Percentiles rank a stretch among this genome's conserved stretches.
phyloP scores from a whole-genome alignment of 1,140 invertebrate species.

The Platyscapa corneri region DNA sequence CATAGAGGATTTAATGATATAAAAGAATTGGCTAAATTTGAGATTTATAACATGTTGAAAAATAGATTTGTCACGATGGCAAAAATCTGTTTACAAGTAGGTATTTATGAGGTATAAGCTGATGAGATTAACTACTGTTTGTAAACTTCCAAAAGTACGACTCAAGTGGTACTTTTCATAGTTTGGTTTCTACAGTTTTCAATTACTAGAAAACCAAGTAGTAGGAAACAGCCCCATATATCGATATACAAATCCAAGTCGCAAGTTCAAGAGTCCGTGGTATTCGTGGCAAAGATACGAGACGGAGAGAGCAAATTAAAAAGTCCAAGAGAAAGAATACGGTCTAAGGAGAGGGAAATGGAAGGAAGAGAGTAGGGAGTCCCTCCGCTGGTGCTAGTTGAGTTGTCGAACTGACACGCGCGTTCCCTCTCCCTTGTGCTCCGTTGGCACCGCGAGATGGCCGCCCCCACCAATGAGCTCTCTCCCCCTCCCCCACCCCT shows the following conservation, averaged over 20 bases:
- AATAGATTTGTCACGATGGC: too few species aligned
- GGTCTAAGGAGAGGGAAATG: constrained; percentile 4
- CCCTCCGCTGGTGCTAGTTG: constrained; percentile 73
- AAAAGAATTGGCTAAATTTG: background rate
- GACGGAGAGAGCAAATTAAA: constrained; percentile 30
- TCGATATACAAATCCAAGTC: background rate
- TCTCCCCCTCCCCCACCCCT: constrained; percentile 27
- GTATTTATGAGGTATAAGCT: constrained; percentile 23
- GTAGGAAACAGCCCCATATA: background rate
- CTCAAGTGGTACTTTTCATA: background rate
- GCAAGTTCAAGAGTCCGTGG: background rate
- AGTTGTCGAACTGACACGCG: constrained; percentile 75
- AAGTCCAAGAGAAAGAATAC: constrained; percentile 23
- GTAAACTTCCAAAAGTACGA: background rate
- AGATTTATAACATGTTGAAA: background rate
- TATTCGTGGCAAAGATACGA: background rate
- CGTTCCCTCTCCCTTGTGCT: constrained; percentile 60
- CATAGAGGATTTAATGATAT: too few species aligned
- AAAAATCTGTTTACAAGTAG: background rate
- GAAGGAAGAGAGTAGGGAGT: constrained; percentile 56
- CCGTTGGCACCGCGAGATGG: constrained; percentile 48
- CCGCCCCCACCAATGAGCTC: constrained; percentile 29
- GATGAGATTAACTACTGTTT: constrained; percentile 21
- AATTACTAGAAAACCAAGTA: background rate
- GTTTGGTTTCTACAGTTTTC: background rate